These are phyloP conservation scores for Germaria angustata DNA, from an alignment of 2,888 invertebrate genomes.

Conservation along the genomic window DNA sequence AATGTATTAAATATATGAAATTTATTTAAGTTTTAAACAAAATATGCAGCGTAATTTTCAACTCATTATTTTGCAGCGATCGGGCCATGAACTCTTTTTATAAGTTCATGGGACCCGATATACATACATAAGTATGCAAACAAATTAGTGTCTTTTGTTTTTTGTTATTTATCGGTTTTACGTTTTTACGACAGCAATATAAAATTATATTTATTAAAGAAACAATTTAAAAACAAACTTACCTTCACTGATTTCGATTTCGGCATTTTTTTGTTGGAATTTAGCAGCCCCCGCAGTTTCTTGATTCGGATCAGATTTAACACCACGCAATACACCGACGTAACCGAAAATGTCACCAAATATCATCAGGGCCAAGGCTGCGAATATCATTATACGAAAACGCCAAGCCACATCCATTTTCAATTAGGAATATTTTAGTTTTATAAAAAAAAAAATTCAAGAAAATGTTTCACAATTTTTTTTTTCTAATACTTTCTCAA, in stretches of 20 bases:
- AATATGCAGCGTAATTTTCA: no score
- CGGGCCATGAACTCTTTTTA: no score
- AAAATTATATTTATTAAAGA: background rate
- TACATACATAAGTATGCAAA: no score
- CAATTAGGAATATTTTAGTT: slow-evolving; percentile 2
- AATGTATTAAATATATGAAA: no score
- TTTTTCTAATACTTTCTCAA: slow-evolving; percentile 31
- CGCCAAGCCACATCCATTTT: slow-evolving; percentile 79
- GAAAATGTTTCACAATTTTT: background rate
- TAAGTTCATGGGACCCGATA: no score
- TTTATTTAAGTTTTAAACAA: no score
- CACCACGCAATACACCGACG: slow-evolving; percentile 77
- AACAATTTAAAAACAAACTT: slow-evolving; percentile 66
- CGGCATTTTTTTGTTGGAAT: slow-evolving; percentile 78
- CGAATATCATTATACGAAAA: slow-evolving; percentile 79
- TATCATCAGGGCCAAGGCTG: slow-evolving; percentile 77
- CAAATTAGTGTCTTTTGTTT: no score
- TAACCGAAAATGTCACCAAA: slow-evolving; percentile 80
- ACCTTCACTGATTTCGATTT: slow-evolving; percentile 80
- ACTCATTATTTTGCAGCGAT: no score
- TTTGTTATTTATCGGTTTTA: background rate
- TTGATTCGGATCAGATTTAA: slow-evolving; percentile 77
- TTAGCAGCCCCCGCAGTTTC: slow-evolving; percentile 73
- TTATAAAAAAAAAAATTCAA: background rate
- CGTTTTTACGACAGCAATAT: background rate